Percentiles rank a stretch among this genome's conserved stretches.
These are phyloP conservation scores for Toxotes lorentzi DNA, from an alignment of 2,797 vertebrate species.

Conservation along the genomic window DNA sequence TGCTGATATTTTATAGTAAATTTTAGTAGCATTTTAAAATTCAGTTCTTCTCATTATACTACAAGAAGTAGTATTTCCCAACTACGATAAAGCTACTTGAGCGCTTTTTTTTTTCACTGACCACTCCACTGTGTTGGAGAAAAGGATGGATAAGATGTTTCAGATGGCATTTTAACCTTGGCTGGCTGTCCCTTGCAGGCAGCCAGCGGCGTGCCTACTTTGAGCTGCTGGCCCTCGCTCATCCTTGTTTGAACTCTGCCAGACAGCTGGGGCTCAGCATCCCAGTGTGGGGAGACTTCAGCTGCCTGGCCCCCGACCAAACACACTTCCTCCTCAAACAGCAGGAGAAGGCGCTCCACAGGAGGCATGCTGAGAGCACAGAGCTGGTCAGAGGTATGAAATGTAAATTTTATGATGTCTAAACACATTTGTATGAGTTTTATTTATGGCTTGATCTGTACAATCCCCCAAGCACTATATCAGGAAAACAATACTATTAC, in stretches of 20 bases:
- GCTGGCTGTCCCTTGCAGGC: slow-evolving; percentile 81
- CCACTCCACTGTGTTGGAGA: background rate
- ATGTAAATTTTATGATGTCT: background rate
- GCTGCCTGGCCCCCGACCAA: slow-evolving; percentile 87
- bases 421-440: background rate
- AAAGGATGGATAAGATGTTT: background rate
- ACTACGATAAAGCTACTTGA: background rate
- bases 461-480: background rate
- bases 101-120: background rate
- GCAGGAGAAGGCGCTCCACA: slow-evolving; percentile 87
- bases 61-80: background rate
- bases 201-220: slow-evolving; percentile 87
- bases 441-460: background rate
- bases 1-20: background rate
- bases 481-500: background rate
- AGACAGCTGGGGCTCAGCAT: slow-evolving; percentile 75
- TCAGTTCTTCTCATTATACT: background rate
- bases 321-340: slow-evolving; percentile 92
- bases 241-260: slow-evolving; percentile 83
- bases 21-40: background rate
- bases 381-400: slow-evolving; percentile 54
- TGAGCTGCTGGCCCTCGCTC: slow-evolving; percentile 85
- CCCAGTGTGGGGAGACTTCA: slow-evolving; percentile 84
- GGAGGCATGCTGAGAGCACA: slow-evolving; percentile 77
- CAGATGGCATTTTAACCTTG: slow-evolving; percentile 2